These are phyloP conservation scores for Hedya salicella DNA, from an alignment of 2,888 invertebrate genomes.

Conservation along the genomic window DNA sequence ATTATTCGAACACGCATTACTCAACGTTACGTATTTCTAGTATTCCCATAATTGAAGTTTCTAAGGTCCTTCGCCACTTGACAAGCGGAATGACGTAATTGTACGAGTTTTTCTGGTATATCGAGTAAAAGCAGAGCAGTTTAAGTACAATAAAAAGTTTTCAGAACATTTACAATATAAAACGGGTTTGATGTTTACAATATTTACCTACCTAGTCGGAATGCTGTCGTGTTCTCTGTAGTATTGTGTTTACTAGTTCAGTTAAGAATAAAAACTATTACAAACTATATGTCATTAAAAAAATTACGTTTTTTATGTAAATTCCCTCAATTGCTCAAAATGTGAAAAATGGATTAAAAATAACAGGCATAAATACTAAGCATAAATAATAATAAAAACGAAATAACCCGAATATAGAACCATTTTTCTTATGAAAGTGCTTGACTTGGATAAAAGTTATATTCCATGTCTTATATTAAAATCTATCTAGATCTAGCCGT, in stretches of 20 bases:
- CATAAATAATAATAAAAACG: no score
- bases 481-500: no score
- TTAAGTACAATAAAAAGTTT: slow-evolving; percentile 14
- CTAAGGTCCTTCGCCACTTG: slow-evolving; percentile 21
- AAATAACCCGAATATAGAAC: no score
- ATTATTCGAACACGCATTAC: slow-evolving; percentile 29
- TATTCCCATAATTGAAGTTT: slow-evolving; percentile 25
- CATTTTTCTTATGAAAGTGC: no score
- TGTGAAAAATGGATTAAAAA: no score
- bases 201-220: not conserved
- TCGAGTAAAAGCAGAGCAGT: slow-evolving; percentile 29
- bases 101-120: slow-evolving; percentile 33
- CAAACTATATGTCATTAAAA: no score
- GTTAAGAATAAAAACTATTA: not conserved
- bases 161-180: slow-evolving; percentile 1
- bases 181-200: slow-evolving; percentile 19
- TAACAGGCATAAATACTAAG: no score
- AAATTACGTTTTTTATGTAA: no score
- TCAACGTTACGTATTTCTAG: slow-evolving; percentile 32
- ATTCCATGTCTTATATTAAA: no score
- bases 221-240: not conserved
- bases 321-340: no score
- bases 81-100: slow-evolving; percentile 22
- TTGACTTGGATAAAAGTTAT: no score
- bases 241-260: not conserved